Evolutionary conservation across 2,888 invertebrate genomes (phyloP).

Genomic region (Petrolisthes manimaculis): DNA sequence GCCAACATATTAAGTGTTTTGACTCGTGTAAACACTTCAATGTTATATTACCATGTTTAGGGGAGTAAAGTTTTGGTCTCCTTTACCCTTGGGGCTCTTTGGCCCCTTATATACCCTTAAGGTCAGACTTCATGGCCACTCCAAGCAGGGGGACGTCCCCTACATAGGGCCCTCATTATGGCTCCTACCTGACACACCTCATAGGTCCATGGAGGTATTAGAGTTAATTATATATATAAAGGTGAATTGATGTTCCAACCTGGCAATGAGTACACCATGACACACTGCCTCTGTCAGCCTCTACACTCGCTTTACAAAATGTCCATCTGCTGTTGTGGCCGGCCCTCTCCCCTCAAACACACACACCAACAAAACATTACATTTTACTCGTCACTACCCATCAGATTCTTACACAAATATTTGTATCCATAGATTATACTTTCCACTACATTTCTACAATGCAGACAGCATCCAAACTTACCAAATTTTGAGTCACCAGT

Average conservation of each 20-base stretch:
- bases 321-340: conserved; percentile 56
- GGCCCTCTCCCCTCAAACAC: conserved; percentile 35
- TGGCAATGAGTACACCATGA: conserved; percentile 28
- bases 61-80: conserved; percentile 35
- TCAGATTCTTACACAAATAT: not conserved
- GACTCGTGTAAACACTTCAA: not conserved
- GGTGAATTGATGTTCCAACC: not conserved
- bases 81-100: conserved; percentile 44
- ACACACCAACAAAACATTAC: not conserved
- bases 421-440: not conserved
- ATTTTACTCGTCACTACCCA: not conserved
- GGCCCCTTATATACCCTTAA: conserved; percentile 60
- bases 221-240: not conserved
- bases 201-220: not conserved
- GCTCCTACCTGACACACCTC: not conserved
- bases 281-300: conserved; percentile 48
- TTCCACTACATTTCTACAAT: conserved; percentile 1
- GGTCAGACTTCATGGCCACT: conserved; percentile 49
- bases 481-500: conserved; percentile 71
- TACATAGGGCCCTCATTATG: conserved; percentile 14
- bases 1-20: not conserved
- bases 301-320: conserved; percentile 55
- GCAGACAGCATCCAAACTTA: conserved; percentile 31
- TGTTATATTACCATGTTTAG: conserved; percentile 36
- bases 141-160: conserved; percentile 56